Conservation (phyloP, 2,113 vertebrate genomes). For the Cricetomys ansorgei region DNA sequence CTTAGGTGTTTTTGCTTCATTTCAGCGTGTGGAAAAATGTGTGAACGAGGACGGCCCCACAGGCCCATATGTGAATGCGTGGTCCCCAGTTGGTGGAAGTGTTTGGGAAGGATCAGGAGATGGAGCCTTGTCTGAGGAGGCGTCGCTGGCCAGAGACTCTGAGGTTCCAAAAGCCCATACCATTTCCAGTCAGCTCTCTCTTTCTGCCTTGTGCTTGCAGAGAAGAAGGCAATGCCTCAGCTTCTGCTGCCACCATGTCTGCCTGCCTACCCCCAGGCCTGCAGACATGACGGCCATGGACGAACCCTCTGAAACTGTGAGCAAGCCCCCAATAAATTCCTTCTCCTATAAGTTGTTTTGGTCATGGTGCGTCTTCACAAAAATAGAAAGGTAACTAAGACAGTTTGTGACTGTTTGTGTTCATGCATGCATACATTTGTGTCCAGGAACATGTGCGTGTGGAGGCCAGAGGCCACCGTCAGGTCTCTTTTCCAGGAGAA, state of each 20-base stretch:
- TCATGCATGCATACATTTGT: background rate
- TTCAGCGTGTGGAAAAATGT: background rate
- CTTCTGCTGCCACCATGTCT: background rate
- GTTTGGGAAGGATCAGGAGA: background rate
- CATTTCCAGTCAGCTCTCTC: background rate
- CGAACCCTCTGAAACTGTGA: background rate
- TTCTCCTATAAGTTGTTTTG: background rate
- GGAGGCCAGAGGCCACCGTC: background rate
- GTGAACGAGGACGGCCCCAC: background rate
- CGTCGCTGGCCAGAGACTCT: background rate
- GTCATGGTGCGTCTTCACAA: background rate
- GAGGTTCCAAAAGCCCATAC: background rate
- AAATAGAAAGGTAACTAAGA: background rate
- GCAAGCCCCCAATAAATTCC: background rate
- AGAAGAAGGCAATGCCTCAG: background rate
- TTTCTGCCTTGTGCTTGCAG: background rate
- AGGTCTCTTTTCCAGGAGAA: background rate
- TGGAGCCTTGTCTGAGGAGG: background rate
- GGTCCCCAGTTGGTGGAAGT: background rate
- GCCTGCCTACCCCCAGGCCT: background rate
- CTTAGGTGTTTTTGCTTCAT: background rate
- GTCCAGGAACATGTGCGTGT: background rate
- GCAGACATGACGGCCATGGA: background rate
- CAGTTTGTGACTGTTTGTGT: background rate
- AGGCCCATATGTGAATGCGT: background rate